Evolutionary conservation across 1,140 invertebrate species (phyloP).

Genomic region (Apocrypta bakeri): DNA sequence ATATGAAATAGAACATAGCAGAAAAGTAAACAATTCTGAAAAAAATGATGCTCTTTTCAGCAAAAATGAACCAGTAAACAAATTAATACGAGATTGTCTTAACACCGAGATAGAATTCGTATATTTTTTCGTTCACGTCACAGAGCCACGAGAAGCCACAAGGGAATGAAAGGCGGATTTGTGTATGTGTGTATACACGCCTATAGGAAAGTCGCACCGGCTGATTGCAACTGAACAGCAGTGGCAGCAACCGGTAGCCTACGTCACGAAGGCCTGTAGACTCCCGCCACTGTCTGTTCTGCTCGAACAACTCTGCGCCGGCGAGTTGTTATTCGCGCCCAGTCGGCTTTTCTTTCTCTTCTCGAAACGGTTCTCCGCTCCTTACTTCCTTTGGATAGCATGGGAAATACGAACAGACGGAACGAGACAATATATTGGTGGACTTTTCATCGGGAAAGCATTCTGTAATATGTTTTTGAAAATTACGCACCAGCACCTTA

Average conservation of each 20-base stretch:
- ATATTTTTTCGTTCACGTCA: not conserved
- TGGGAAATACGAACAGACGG: too few relatives aligned
- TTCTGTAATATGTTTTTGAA: too few relatives aligned
- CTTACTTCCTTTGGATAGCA: not conserved
- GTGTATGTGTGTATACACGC: slow-evolving; percentile 1
- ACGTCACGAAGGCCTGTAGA: not conserved
- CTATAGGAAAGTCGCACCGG: not conserved
- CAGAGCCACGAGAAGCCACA: too few relatives aligned
- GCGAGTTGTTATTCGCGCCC: not conserved
- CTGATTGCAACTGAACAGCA: not conserved
- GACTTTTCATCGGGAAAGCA: too few relatives aligned
- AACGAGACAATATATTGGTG: too few relatives aligned
- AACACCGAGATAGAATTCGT: not conserved
- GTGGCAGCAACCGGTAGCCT: not conserved
- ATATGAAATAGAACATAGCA: too few relatives aligned
- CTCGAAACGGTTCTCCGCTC: not conserved
- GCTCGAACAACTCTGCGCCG: not conserved
- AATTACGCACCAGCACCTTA: too few relatives aligned
- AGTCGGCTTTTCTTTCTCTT: not conserved
- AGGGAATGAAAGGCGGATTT: not conserved
- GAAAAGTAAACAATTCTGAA: too few relatives aligned
- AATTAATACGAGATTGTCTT: too few relatives aligned
- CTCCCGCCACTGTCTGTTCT: slow-evolving; percentile 14
- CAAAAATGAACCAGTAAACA: too few relatives aligned
- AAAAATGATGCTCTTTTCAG: too few relatives aligned